Percentiles rank a stretch among this genome's conserved stretches.
phyloP scores from a whole-genome alignment of 2,113 vertebrate species.

The Laticauda laticaudata region DNA sequence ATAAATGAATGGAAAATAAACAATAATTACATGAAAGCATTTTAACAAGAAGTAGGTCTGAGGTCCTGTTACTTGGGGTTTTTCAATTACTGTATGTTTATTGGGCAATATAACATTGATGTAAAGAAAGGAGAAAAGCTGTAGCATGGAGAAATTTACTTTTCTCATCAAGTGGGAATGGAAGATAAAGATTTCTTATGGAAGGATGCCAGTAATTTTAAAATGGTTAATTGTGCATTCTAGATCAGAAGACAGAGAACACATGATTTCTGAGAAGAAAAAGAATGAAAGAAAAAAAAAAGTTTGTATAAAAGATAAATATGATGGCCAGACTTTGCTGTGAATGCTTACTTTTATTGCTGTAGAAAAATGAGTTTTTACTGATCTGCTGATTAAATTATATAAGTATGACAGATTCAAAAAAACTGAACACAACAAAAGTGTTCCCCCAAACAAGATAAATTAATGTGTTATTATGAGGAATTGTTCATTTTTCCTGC shows the following conservation, averaged over 20 bases:
- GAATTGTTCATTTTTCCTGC: background rate
- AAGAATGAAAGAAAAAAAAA: background rate
- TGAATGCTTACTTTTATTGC: background rate
- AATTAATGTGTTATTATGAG: background rate
- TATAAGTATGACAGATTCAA: background rate
- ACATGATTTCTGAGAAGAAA: background rate
- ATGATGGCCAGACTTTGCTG: background rate
- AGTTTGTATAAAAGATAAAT: background rate
- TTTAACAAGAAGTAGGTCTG: background rate
- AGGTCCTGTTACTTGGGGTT: background rate
- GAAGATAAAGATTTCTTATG: background rate
- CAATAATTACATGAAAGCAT: background rate
- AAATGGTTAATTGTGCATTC: background rate
- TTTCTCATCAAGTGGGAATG: background rate
- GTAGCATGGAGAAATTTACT: background rate
- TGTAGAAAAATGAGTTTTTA: background rate
- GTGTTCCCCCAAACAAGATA: background rate
- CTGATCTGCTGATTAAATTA: background rate
- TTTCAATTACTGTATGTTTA: background rate
- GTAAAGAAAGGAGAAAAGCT: background rate
- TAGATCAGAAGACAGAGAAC: background rate
- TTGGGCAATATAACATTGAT: background rate
- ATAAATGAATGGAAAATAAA: background rate
- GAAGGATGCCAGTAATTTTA: background rate
- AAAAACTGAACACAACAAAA: background rate